These are phyloP conservation scores for Asobara japonica DNA, from an alignment of 1,140 invertebrate species.

Conservation along the genomic window DNA sequence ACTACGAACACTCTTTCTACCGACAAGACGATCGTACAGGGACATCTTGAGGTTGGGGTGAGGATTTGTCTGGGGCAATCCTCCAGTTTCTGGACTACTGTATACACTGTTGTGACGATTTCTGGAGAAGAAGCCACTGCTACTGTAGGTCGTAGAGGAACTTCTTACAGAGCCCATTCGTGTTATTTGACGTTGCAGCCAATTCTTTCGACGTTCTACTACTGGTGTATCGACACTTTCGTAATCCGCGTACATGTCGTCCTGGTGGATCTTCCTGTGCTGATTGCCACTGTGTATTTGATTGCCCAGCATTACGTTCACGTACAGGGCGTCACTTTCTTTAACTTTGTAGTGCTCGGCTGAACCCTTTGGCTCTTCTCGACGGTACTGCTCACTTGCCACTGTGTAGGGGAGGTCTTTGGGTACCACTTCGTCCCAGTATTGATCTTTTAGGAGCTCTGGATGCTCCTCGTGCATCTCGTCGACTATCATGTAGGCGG, in stretches of 20 bases:
- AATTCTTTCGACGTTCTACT: constrained; percentile 85
- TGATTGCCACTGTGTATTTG: constrained; percentile 63
- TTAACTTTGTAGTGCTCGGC: constrained; percentile 87
- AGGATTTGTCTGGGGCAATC: constrained; percentile 48
- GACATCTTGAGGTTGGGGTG: constrained; percentile 76
- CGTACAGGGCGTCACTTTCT: constrained; percentile 82
- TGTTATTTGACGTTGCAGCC: constrained; percentile 84
- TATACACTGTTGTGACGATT: constrained; percentile 80
- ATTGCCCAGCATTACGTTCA: constrained; percentile 72
- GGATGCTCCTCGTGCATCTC: constrained; percentile 92
- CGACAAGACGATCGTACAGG: constrained; percentile 81
- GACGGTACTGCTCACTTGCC: constrained; percentile 83
- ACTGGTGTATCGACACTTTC: constrained; percentile 88
- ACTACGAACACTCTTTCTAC: constrained; percentile 78
- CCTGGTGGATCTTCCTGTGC: constrained; percentile 72
- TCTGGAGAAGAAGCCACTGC: constrained; percentile 76
- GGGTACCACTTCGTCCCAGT: constrained; percentile 91
- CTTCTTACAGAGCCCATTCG: constrained; percentile 84
- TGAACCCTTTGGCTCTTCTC: constrained; percentile 83
- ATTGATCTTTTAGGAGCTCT: constrained; percentile 87
- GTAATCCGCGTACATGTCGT: constrained; percentile 88
- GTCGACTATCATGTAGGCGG: constrained; percentile 90
- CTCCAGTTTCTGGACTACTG: constrained; percentile 79
- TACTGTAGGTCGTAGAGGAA: constrained; percentile 84
- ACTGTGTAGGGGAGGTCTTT: constrained; percentile 87